phyloP scores from a whole-genome alignment of 2,797 vertebrate species.

The Cephalopachus bancanus region DNA sequence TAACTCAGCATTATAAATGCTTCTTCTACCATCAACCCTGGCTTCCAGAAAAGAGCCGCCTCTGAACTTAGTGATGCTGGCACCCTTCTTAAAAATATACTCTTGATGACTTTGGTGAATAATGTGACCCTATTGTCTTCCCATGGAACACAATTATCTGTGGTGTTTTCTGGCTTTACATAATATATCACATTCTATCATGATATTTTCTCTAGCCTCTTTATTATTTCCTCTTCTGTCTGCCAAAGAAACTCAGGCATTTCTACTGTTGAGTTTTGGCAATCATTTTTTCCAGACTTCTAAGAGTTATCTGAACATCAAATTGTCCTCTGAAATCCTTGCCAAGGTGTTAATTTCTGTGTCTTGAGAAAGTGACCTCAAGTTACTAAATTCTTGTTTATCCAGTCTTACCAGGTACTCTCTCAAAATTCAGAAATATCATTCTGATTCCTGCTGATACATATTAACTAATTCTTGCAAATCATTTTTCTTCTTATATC shows the following conservation, averaged over 20 bases:
- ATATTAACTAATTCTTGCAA: background rate
- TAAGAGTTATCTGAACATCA: background rate
- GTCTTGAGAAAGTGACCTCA: constrained; percentile 22
- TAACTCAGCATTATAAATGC: background rate
- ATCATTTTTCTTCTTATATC: background rate
- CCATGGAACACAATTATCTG: background rate
- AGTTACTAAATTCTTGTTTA: background rate
- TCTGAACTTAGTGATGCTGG: background rate
- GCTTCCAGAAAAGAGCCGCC: background rate
- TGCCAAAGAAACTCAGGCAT: background rate
- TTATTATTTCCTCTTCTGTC: background rate
- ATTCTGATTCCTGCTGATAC: background rate
- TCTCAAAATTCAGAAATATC: constrained; percentile 16
- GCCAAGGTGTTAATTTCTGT: background rate
- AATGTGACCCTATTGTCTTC: background rate
- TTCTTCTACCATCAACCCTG: background rate
- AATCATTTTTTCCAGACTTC: background rate
- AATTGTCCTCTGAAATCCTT: background rate
- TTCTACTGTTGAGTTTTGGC: background rate
- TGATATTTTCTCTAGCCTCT: background rate
- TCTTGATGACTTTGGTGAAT: background rate
- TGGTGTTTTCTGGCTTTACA: background rate
- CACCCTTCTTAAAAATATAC: background rate
- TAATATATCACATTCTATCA: background rate
- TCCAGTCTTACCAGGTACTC: background rate